Percentiles rank a stretch among this genome's conserved stretches.
phyloP scores from a whole-genome alignment of 2,888 invertebrate species.

The Archips crataeganus region DNA sequence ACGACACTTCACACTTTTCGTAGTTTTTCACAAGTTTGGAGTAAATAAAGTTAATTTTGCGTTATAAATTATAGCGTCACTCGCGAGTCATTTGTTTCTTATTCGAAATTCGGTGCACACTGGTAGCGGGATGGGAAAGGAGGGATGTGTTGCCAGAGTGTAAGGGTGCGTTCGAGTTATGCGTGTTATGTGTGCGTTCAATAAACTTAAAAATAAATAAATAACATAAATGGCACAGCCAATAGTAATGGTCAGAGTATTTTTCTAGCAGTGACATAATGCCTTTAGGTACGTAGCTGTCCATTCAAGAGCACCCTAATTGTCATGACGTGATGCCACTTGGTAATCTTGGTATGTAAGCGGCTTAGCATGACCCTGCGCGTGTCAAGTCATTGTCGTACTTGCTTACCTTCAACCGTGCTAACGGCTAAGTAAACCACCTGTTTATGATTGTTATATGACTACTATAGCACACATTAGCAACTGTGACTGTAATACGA shows the following conservation, averaged over 20 bases:
- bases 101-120: too few relatives aligned
- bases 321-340: constrained; percentile 15
- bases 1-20: too few relatives aligned
- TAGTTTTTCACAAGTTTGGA: too few relatives aligned
- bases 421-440: constrained; percentile 23
- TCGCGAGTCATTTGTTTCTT: too few relatives aligned
- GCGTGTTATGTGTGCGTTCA: too few relatives aligned
- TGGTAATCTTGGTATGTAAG: constrained; percentile 19
- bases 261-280: constrained; percentile 1
- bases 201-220: too few relatives aligned
- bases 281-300: background rate
- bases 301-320: background rate
- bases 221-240: background rate
- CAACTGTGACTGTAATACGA: too few relatives aligned
- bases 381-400: constrained; percentile 1
- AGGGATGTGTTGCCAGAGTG: too few relatives aligned
- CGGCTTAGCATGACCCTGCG: constrained; percentile 10
- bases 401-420: constrained; percentile 28
- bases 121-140: too few relatives aligned
- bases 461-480: background rate
- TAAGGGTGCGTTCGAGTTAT: too few relatives aligned
- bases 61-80: too few relatives aligned
- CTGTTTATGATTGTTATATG: background rate
- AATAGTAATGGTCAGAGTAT: background rate
- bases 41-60: too few relatives aligned